Evolutionary conservation across 1,140 invertebrate species (phyloP).

Genomic region (Rhagoletis pomonella): DNA sequence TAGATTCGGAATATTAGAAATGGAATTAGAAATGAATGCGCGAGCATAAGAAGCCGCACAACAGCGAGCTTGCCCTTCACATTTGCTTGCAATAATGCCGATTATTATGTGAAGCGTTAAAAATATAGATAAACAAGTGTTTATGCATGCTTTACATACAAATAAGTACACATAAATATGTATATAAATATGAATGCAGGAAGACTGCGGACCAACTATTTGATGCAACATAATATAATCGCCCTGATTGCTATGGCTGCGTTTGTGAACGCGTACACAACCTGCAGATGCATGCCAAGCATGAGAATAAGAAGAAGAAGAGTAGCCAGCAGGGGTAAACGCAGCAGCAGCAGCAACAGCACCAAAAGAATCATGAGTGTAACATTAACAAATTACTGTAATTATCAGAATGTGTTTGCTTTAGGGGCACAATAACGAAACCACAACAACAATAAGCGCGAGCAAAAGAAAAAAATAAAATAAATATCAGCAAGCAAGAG

Average conservation of each 20-base stretch:
- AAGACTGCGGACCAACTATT: background rate
- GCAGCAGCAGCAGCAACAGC: background rate
- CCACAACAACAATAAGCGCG: background rate
- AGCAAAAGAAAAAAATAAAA: background rate
- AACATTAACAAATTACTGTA: slow-evolving; percentile 58
- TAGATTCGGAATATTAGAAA: background rate
- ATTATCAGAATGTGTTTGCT: slow-evolving; percentile 57
- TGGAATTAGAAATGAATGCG: background rate
- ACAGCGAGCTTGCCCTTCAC: background rate
- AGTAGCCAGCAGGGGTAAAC: background rate
- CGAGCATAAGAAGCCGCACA: background rate
- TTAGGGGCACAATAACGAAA: slow-evolving; percentile 55
- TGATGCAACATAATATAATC: slow-evolving; percentile 33
- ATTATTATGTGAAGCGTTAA: background rate
- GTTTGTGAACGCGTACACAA: background rate
- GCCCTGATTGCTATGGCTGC: slow-evolving; percentile 12
- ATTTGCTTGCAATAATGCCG: background rate
- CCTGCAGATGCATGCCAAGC: background rate
- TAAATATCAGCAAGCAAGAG: background rate
- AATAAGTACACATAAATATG: no score
- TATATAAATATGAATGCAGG: background rate
- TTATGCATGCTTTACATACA: background rate
- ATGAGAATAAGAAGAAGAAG: background rate
- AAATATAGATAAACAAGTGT: background rate
- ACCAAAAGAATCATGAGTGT: slow-evolving; percentile 54